These are phyloP conservation scores for Drosophila rufa DNA, from an alignment of 1,140 invertebrate species.

Conservation along the genomic window DNA sequence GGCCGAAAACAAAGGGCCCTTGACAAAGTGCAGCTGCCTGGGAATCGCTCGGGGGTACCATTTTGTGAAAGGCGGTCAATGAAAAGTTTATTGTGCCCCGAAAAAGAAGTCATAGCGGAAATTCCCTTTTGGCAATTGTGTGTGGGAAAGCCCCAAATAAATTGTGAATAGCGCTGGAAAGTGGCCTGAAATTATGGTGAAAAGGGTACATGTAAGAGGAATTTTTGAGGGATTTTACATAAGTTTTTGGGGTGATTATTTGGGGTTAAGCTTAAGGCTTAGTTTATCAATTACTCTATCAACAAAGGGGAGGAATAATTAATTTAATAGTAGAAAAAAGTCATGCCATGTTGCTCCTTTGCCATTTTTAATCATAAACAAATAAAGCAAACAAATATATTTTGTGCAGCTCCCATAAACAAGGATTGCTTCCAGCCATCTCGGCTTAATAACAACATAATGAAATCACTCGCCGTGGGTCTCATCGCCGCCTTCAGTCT, in stretches of 20 bases:
- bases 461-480: background rate
- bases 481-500: background rate
- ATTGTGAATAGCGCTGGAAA: slow-evolving; percentile 31
- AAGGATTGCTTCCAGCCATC: too few species aligned
- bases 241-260: background rate
- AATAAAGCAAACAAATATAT: background rate
- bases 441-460: background rate
- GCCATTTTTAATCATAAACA: slow-evolving; percentile 1
- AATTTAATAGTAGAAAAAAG: background rate
- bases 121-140: slow-evolving; percentile 23
- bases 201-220: background rate
- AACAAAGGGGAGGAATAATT: too few species aligned
- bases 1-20: slow-evolving; percentile 39
- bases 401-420: too few species aligned
- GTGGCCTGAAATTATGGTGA: slow-evolving; percentile 1
- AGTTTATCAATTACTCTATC: background rate
- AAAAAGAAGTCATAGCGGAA: slow-evolving; percentile 36
- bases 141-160: slow-evolving; percentile 32
- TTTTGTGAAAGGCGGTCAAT: slow-evolving; percentile 31
- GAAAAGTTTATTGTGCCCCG: slow-evolving; percentile 39
- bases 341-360: background rate
- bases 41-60: slow-evolving; percentile 34
- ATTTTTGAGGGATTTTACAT: background rate
- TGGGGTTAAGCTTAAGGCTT: background rate
- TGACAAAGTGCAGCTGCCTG: slow-evolving; percentile 53